Conservation (phyloP, 2,888 invertebrate genomes). For the Tipula unca region DNA sequence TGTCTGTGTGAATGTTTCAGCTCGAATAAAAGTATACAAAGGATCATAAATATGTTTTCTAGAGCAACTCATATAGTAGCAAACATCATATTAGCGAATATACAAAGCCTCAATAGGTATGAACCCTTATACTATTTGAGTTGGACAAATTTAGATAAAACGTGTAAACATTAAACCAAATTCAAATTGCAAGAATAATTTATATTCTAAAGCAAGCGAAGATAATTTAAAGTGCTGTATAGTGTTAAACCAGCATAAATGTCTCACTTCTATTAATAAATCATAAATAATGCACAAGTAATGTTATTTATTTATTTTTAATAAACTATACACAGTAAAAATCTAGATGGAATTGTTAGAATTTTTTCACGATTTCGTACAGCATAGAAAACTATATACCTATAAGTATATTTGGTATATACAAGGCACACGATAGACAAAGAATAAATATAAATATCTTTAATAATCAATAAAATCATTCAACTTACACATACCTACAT, state of each 20-base stretch:
- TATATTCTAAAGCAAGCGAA: neutral
- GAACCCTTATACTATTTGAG: too few species aligned
- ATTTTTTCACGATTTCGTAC: neutral
- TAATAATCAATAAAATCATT: slow-evolving; percentile 14
- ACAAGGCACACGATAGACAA: neutral
- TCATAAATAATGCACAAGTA: neutral
- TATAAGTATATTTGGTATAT: neutral
- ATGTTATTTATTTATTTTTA: neutral
- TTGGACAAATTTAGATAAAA: too few species aligned
- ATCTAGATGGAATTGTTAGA: neutral
- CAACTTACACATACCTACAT: neutral
- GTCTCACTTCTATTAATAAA: neutral
- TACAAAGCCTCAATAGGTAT: too few species aligned
- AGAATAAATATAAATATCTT: neutral
- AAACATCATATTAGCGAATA: too few species aligned
- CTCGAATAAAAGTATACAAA: too few species aligned
- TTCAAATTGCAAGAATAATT: neutral
- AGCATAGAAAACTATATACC: neutral
- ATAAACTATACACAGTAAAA: neutral
- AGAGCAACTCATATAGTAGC: too few species aligned
- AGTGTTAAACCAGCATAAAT: neutral
- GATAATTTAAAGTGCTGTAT: too few species aligned
- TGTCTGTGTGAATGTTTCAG: too few species aligned
- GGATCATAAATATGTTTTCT: too few species aligned
- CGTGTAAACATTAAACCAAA: too few species aligned